phyloP scores from a whole-genome alignment of 2,113 vertebrate species.

The Peromyscus maniculatus region DNA sequence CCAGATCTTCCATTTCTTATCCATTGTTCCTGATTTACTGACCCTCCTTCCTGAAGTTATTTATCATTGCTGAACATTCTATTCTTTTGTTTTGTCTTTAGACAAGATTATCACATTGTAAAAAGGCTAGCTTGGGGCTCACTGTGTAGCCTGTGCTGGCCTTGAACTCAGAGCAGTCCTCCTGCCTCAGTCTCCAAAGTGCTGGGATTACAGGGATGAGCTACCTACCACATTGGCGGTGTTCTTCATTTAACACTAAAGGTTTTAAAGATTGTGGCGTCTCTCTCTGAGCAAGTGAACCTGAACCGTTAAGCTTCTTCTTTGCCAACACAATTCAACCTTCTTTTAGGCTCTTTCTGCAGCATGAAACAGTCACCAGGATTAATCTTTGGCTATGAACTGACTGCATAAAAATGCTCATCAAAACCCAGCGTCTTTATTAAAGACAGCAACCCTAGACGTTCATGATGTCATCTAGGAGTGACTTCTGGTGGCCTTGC shows the following conservation, averaged over 20 bases:
- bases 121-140: neutral
- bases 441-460: constrained; percentile 11
- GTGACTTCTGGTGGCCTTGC: neutral
- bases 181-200: neutral
- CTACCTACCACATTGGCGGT: neutral
- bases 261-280: neutral
- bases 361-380: neutral
- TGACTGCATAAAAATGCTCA: neutral
- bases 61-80: neutral
- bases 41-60: neutral
- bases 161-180: neutral
- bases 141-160: neutral
- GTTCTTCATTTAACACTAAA: constrained; percentile 29
- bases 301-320: neutral
- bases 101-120: neutral
- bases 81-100: neutral
- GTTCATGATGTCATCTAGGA: neutral
- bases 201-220: neutral
- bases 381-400: neutral
- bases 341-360: constrained; percentile 23
- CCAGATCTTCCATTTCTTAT: neutral
- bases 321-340: neutral
- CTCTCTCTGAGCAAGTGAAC: neutral
- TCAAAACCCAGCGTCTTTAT: neutral
- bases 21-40: neutral